Evolutionary conservation across 2,113 vertebrate genomes (phyloP).

Genomic region (Agelaius phoeniceus): DNA sequence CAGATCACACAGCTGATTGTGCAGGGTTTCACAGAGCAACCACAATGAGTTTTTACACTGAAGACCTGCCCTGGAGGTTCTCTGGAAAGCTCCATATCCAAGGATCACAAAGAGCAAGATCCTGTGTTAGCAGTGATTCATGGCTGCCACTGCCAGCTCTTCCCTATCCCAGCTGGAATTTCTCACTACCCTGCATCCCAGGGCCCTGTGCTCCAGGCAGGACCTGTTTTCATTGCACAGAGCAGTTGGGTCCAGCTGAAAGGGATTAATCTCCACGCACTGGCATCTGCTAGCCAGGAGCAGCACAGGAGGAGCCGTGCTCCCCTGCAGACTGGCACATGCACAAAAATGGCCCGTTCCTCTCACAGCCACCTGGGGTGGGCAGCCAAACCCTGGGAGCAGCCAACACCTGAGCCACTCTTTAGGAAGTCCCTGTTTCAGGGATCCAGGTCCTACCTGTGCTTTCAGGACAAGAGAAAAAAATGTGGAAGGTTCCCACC

Average conservation of each 20-base stretch:
- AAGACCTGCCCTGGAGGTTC: neutral
- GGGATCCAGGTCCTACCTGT: neutral
- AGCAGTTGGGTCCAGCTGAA: rapidly evolving
- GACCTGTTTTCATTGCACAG: neutral
- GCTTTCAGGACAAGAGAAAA: neutral
- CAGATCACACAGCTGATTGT: rapidly evolving
- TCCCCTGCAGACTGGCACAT: neutral
- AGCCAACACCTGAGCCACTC: neutral
- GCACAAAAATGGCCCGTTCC: neutral
- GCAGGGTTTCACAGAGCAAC: neutral
- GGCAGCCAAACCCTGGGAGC: neutral
- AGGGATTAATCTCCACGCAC: neutral
- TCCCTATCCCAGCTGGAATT: neutral
- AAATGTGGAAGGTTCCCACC: neutral
- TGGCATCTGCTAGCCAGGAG: neutral
- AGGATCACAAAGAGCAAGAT: neutral
- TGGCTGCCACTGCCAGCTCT: neutral
- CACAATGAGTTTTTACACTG: rapidly evolving
- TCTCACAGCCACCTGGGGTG: too few relatives aligned
- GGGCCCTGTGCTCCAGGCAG: rapidly evolving
- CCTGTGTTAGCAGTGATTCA: neutral
- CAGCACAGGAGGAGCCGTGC: neutral
- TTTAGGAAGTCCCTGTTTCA: neutral
- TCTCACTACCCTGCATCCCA: neutral
- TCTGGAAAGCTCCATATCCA: neutral